phyloP scores from a whole-genome alignment of 2,888 invertebrate species.

The Pristionchus exspectatus region DNA sequence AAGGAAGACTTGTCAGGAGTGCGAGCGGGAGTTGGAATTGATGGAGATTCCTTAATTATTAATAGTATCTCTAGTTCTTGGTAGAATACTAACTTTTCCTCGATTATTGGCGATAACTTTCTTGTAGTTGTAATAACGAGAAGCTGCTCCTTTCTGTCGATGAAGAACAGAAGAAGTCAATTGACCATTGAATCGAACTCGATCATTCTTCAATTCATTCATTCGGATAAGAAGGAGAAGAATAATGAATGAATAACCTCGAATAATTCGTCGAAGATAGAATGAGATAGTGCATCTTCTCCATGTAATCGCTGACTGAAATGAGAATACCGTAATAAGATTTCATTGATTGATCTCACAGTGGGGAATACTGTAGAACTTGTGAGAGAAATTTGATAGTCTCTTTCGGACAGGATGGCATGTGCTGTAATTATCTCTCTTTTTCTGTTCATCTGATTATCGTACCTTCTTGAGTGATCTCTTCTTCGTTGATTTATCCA shows the following conservation, averaged over 20 bases:
- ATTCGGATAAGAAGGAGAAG: background rate
- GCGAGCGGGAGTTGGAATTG: constrained; percentile 16
- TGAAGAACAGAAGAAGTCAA: constrained; percentile 17
- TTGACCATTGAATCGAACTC: constrained; percentile 27
- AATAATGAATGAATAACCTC: background rate
- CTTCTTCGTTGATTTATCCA: constrained; percentile 8
- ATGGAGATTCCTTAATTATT: constrained; percentile 1
- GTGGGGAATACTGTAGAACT: constrained; percentile 39
- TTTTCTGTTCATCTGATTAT: background rate
- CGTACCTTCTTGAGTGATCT: constrained; percentile 6
- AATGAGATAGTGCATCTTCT: background rate
- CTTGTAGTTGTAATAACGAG: constrained; percentile 32
- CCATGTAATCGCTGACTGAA: constrained; percentile 39
- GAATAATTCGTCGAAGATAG: constrained; percentile 14
- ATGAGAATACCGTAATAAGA: background rate
- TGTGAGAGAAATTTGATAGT: background rate
- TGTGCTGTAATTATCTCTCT: constrained; percentile 9
- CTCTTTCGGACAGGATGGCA: background rate
- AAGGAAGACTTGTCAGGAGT: constrained; percentile 9
- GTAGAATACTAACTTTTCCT: background rate
- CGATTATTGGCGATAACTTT: constrained; percentile 6
- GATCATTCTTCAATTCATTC: background rate
- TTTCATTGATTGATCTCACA: background rate
- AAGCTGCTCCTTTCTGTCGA: constrained; percentile 22
- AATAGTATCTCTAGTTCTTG: background rate